These are phyloP conservation scores for Lipotes vexillifer DNA, from an alignment of 2,113 vertebrate genomes.

Conservation along the genomic window DNA sequence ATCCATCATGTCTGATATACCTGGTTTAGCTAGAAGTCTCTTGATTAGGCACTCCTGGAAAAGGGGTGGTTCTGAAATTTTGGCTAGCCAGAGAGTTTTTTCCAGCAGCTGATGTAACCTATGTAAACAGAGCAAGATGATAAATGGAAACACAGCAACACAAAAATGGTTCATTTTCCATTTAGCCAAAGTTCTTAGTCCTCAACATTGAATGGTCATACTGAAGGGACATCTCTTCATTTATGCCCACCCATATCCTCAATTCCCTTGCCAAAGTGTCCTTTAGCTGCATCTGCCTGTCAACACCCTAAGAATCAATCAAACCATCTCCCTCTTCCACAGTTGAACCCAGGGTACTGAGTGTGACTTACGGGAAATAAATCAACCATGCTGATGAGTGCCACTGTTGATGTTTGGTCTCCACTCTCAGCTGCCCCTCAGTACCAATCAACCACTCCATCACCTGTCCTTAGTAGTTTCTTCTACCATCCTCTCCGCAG, in stretches of 20 bases:
- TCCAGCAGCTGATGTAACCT: not conserved
- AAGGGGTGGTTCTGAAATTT: not conserved
- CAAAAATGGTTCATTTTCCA: not conserved
- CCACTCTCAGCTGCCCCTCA: not conserved
- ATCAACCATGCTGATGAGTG: not conserved
- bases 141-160: not conserved
- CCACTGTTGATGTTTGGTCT: not conserved
- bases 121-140: slow-evolving; percentile 16
- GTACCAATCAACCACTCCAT: not conserved
- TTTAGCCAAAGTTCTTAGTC: not conserved
- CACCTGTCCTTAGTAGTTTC: not conserved
- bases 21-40: not conserved
- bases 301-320: not conserved
- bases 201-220: not conserved
- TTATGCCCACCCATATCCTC: not conserved
- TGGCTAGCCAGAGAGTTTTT: not conserved
- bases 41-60: not conserved
- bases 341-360: not conserved
- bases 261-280: not conserved
- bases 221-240: not conserved
- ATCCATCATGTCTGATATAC: not conserved
- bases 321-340: not conserved
- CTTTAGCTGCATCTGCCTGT: not conserved
- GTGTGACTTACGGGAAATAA: not conserved
- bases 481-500: not conserved